These are phyloP conservation scores for Onychorhynchus coronatus DNA, from an alignment of 2,113 vertebrate species.

Conservation along the genomic window DNA sequence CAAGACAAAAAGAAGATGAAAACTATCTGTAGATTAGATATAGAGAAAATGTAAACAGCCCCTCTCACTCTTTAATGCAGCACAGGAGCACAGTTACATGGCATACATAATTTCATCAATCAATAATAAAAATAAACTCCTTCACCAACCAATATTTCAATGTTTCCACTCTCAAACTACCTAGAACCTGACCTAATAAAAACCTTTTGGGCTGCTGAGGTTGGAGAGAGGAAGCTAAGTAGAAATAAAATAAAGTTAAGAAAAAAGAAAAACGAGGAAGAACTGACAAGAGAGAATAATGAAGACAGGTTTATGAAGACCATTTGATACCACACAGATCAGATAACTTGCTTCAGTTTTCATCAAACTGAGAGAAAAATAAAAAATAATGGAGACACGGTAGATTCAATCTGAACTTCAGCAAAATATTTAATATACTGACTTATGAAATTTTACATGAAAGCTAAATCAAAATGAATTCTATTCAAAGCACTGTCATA, in stretches of 20 bases:
- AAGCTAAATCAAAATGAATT: background rate
- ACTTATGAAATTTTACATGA: slow-evolving; percentile 2
- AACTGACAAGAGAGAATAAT: slow-evolving; percentile 14
- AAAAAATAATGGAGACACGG: background rate
- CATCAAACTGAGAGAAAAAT: background rate
- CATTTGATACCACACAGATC: background rate
- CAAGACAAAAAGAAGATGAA: background rate
- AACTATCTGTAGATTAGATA: background rate
- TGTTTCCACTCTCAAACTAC: background rate
- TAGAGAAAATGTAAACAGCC: background rate
- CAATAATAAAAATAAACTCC: background rate
- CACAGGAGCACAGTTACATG: accelerated
- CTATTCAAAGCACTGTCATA: background rate
- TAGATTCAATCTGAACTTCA: slow-evolving; percentile 26
- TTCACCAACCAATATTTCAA: background rate
- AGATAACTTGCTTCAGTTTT: slow-evolving; percentile 29
- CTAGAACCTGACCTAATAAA: background rate
- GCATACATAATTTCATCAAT: background rate
- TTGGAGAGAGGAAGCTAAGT: background rate
- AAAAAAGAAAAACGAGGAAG: background rate
- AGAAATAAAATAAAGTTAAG: background rate
- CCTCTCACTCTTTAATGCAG: background rate
- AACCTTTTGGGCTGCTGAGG: background rate
- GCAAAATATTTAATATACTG: slow-evolving; percentile 23
- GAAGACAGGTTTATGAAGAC: background rate